These are phyloP conservation scores for Zonitis immaculata DNA, from an alignment of 2,888 invertebrate species.

Conservation along the genomic window DNA sequence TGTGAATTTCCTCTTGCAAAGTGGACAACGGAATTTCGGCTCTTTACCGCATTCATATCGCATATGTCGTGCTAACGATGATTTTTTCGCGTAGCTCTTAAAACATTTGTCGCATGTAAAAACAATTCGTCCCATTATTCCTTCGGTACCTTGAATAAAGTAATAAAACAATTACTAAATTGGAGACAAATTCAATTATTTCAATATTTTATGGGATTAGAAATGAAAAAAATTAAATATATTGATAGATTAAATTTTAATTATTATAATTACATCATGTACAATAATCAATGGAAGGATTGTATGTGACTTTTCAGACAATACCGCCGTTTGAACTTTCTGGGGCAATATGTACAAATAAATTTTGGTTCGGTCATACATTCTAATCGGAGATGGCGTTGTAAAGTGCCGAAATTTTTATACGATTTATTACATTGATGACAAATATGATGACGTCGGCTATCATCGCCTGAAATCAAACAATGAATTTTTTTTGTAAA, in stretches of 20 bases:
- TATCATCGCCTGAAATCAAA: neutral
- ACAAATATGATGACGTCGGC: slow-evolving; percentile 45
- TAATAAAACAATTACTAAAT: neutral
- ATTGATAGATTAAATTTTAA: too few species aligned
- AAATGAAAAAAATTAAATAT: too few species aligned
- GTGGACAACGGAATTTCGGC: slow-evolving; percentile 5
- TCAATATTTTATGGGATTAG: too few species aligned
- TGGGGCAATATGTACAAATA: slow-evolving; percentile 41
- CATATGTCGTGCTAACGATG: slow-evolving; percentile 28
- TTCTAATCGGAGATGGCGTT: slow-evolving; percentile 38
- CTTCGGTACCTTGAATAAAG: neutral
- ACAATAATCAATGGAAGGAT: slow-evolving; percentile 19
- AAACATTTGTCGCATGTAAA: neutral
- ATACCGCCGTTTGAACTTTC: slow-evolving; percentile 38
- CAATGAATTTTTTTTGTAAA: neutral
- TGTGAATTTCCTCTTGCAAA: slow-evolving; percentile 6
- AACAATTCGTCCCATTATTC: neutral
- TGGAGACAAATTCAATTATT: neutral
- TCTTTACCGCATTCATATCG: slow-evolving; percentile 47
- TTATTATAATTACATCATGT: neutral
- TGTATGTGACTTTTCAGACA: slow-evolving; percentile 56
- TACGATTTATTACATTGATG: slow-evolving; percentile 35
- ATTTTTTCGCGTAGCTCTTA: slow-evolving; percentile 1
- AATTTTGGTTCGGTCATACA: slow-evolving; percentile 44
- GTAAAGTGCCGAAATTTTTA: slow-evolving; percentile 32